These are phyloP conservation scores for Alsophila aescularia DNA, from an alignment of 2,888 invertebrate species.

Conservation along the genomic window DNA sequence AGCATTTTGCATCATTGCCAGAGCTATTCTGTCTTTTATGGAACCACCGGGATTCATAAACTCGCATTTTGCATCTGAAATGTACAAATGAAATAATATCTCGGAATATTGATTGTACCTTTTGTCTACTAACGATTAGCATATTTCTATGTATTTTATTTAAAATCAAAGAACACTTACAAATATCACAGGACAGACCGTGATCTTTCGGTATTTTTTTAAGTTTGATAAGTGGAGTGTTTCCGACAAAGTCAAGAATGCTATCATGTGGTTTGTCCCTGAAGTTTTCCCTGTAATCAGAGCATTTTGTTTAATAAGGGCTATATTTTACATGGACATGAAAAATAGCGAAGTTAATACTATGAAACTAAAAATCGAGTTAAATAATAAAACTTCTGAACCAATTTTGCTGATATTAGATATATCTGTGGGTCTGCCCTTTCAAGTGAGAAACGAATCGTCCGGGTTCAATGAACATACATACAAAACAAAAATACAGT, in stretches of 20 bases:
- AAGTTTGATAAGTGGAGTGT: conserved; percentile 90
- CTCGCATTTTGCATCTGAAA: conserved; percentile 95
- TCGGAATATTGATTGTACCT: too few relatives aligned
- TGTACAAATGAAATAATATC: not conserved
- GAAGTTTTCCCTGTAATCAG: conserved; percentile 2
- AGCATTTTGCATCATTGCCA: conserved; percentile 95
- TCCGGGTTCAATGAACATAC: too few relatives aligned
- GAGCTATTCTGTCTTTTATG: conserved; percentile 94
- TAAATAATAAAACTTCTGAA: too few relatives aligned
- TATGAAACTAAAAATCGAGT: too few relatives aligned
- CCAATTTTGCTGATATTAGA: too few relatives aligned
- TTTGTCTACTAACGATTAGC: too few relatives aligned
- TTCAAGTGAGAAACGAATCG: too few relatives aligned
- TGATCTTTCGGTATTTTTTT: conserved; percentile 89
- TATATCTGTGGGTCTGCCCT: too few relatives aligned
- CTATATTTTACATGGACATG: not conserved
- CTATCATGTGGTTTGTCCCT: conserved; percentile 71
- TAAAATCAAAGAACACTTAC: conserved; percentile 82
- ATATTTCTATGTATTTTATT: not conserved
- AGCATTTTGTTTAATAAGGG: not conserved
- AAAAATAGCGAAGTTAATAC: not conserved
- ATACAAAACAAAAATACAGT: too few relatives aligned
- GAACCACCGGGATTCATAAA: conserved; percentile 97
- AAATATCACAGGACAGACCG: conserved; percentile 91
- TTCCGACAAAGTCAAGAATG: conserved; percentile 90